These are phyloP conservation scores for Selenia dentaria DNA, from an alignment of 2,888 invertebrate genomes.

Conservation along the genomic window DNA sequence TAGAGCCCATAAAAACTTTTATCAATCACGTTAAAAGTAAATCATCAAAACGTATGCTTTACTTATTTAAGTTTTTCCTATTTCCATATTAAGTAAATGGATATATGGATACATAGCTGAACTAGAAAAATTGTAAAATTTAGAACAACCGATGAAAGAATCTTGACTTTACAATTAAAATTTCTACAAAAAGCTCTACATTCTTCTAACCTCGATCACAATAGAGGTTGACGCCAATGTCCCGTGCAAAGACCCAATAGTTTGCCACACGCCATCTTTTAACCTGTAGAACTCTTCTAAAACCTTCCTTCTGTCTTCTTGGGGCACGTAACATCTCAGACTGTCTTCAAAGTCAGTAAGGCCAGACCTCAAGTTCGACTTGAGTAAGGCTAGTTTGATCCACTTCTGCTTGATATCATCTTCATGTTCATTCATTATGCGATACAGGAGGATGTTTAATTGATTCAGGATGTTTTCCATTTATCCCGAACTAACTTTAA, in stretches of 20 bases:
- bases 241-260: constrained; percentile 65
- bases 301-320: constrained; percentile 42
- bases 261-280: constrained; percentile 64
- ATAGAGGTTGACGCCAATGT: constrained; percentile 43
- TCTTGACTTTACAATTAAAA: no score
- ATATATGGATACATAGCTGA: no score
- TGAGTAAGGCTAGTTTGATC: constrained; percentile 62
- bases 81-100: no score
- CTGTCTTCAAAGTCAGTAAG: constrained; percentile 53
- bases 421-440: constrained; percentile 42
- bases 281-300: constrained; percentile 52
- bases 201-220: constrained; percentile 34
- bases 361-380: constrained; percentile 52
- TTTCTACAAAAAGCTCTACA: no score
- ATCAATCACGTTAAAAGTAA: no score
- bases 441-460: constrained; percentile 43
- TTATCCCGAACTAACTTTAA: background rate
- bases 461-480: constrained; percentile 30
- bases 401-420: constrained; percentile 55
- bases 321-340: constrained; percentile 41
- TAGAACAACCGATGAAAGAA: no score
- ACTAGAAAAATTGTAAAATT: no score
- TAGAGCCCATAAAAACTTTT: no score
- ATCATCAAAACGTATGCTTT: no score
- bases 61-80: no score